phyloP scores from a whole-genome alignment of 1,140 invertebrate genomes.

The Drepana arcuata region DNA sequence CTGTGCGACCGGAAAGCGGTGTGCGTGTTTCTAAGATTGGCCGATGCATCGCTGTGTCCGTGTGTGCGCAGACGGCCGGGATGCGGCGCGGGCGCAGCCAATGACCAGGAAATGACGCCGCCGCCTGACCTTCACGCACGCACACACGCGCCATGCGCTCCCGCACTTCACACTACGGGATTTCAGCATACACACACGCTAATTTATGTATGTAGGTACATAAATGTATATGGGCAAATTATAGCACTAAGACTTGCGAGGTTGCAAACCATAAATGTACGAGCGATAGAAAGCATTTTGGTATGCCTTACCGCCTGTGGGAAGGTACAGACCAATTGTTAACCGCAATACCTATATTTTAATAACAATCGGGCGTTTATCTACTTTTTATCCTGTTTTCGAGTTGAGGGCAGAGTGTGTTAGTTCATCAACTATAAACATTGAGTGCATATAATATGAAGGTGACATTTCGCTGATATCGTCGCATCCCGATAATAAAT shows the following conservation, averaged over 20 bases:
- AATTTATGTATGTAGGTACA: too few species aligned
- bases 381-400: conserved; percentile 2
- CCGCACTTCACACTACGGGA: conserved; percentile 28
- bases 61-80: conserved; percentile 14
- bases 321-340: too few species aligned
- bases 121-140: conserved; percentile 57
- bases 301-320: too few species aligned
- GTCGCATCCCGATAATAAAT: too few species aligned
- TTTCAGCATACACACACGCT: too few species aligned
- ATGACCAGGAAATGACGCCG: conserved; percentile 74
- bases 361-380: too few species aligned
- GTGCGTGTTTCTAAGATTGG: conserved; percentile 42
- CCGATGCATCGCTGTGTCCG: too few species aligned
- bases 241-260: too few species aligned
- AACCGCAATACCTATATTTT: too few species aligned
- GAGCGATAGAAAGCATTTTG: too few species aligned
- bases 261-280: too few species aligned
- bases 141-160: conserved; percentile 23
- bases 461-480: conserved; percentile 25
- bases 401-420: conserved; percentile 16
- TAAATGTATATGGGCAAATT: too few species aligned
- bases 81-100: conserved; percentile 53
- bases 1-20: conserved; percentile 54
- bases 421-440: conserved; percentile 17
- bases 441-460: conserved; percentile 28